These are phyloP conservation scores for Tympanoctomys barrerae DNA, from an alignment of 2,797 vertebrate species.

Conservation along the genomic window DNA sequence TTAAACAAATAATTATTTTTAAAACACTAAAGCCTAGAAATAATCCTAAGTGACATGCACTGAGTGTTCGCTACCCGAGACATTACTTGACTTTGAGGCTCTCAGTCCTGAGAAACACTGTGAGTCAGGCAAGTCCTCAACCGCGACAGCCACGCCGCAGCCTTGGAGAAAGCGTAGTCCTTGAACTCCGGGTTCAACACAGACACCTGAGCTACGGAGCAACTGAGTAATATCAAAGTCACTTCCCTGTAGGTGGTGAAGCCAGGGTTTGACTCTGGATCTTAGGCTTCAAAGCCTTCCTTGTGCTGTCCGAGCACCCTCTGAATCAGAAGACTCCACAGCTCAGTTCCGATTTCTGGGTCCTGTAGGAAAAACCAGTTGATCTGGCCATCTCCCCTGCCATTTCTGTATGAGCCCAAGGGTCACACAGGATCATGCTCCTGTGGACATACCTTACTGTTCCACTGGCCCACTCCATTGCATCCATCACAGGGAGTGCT, in stretches of 20 bases:
- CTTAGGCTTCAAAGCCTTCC: background rate
- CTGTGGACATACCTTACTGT: background rate
- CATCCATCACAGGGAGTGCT: background rate
- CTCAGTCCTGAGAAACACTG: background rate
- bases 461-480: background rate
- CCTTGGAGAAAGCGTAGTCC: background rate
- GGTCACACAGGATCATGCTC: background rate
- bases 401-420: background rate
- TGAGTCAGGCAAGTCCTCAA: background rate
- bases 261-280: background rate
- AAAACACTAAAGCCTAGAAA: background rate
- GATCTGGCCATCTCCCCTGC: background rate
- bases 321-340: background rate
- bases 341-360: background rate
- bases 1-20: background rate
- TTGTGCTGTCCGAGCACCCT: background rate
- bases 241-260: background rate
- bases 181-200: background rate
- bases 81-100: background rate
- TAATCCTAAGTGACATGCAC: background rate
- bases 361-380: background rate
- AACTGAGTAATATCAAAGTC: background rate
- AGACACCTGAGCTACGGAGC: background rate
- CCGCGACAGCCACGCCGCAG: accelerated
- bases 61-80: background rate